These are phyloP conservation scores for Cyclopterus lumpus DNA, from an alignment of 2,797 vertebrate species.

Conservation along the genomic window DNA sequence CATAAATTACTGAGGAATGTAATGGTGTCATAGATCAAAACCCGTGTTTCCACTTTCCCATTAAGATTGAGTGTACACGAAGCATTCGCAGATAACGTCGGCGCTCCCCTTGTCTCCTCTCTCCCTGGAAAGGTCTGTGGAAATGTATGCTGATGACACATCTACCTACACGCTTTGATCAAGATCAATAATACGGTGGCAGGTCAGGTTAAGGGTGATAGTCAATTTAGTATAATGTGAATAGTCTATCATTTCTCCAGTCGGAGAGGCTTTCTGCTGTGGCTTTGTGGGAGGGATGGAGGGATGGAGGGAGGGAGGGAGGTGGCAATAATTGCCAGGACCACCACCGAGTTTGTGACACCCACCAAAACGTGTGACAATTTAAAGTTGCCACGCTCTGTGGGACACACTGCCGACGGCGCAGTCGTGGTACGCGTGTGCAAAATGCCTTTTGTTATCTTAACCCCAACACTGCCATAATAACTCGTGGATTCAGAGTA, in stretches of 20 bases:
- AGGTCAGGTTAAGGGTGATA: constrained; percentile 9
- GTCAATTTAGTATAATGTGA: constrained; percentile 16
- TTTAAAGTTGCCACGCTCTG: background rate
- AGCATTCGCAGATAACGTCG: background rate
- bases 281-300: background rate
- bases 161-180: constrained; percentile 29
- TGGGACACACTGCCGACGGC: background rate
- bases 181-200: constrained; percentile 19
- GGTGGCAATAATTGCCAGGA: constrained; percentile 4
- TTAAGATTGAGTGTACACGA: constrained; percentile 16
- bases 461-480: background rate
- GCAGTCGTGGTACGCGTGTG: background rate
- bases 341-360: constrained; percentile 5
- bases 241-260: background rate
- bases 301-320: background rate
- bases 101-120: background rate
- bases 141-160: constrained; percentile 25
- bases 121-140: background rate
- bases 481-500: background rate
- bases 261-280: constrained; percentile 7
- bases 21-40: constrained; percentile 11
- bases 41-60: constrained; percentile 4
- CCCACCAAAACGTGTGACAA: background rate
- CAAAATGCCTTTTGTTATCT: background rate
- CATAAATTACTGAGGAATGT: constrained; percentile 7